These are phyloP conservation scores for Apotomis betuletana DNA, from an alignment of 2,888 invertebrate species.

Conservation along the genomic window DNA sequence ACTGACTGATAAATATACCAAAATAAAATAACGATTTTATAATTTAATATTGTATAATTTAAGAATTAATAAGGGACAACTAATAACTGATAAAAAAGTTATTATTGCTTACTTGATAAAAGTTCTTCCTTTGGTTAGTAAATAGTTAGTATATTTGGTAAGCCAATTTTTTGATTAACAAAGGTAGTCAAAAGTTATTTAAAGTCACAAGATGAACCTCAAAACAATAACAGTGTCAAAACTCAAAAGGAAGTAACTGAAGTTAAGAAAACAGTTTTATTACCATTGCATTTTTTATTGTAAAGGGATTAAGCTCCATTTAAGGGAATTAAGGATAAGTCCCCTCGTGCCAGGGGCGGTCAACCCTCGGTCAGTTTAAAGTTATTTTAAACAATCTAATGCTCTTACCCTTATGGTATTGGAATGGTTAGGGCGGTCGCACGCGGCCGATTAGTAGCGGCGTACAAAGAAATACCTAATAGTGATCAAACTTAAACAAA, in stretches of 20 bases:
- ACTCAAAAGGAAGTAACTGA: neutral
- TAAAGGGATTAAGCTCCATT: slow-evolving; percentile 41
- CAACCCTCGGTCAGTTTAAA: slow-evolving; percentile 68
- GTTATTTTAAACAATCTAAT: slow-evolving; percentile 76
- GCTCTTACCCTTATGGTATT: slow-evolving; percentile 46
- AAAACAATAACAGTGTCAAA: neutral
- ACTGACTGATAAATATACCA: too few species aligned
- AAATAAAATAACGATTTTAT: too few species aligned
- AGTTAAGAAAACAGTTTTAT: slow-evolving; percentile 28
- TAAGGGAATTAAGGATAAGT: slow-evolving; percentile 42
- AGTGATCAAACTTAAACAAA: too few species aligned
- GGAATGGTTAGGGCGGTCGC: slow-evolving; percentile 23
- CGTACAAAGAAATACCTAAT: neutral
- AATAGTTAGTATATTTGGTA: too few species aligned
- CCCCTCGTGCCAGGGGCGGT: slow-evolving; percentile 52
- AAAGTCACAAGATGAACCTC: neutral
- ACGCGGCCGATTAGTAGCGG: slow-evolving; percentile 9
- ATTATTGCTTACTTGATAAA: too few species aligned
- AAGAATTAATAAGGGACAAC: too few species aligned
- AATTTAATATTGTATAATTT: too few species aligned
- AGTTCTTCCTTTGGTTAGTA: too few species aligned
- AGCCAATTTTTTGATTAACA: too few species aligned
- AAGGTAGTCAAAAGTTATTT: neutral
- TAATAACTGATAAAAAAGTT: too few species aligned
- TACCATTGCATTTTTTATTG: slow-evolving; percentile 34